Evolutionary conservation across 1,140 invertebrate species (phyloP).

Genomic region (Sitodiplosis mosellana): DNA sequence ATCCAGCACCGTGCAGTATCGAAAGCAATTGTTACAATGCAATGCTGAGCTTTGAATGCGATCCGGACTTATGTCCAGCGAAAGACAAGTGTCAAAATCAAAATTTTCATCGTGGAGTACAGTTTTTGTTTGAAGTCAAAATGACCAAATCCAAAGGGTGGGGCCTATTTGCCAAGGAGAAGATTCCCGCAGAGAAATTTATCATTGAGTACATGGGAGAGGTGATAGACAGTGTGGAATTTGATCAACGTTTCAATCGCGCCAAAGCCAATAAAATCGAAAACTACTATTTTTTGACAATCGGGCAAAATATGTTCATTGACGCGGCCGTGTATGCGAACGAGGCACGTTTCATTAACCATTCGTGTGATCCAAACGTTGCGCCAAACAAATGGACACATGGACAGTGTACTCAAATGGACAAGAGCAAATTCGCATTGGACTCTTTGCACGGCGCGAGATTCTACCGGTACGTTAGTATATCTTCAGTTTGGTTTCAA

Average conservation of each 20-base stretch:
- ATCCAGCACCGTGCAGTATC: slow-evolving; percentile 56
- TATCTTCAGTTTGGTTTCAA: too few relatives aligned
- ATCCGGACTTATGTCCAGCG: slow-evolving; percentile 58
- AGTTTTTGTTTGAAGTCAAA: slow-evolving; percentile 57
- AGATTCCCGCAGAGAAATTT: slow-evolving; percentile 65
- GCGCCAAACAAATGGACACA: slow-evolving; percentile 90
- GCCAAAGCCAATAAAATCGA: slow-evolving; percentile 71
- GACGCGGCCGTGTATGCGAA: slow-evolving; percentile 92
- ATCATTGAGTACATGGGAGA: slow-evolving; percentile 95
- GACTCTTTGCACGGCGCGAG: slow-evolving; percentile 67
- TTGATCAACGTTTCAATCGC: slow-evolving; percentile 52
- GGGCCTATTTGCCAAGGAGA: slow-evolving; percentile 58
- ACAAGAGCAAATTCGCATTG: slow-evolving; percentile 37
- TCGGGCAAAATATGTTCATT: slow-evolving; percentile 78
- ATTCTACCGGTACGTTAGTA: slow-evolving; percentile 35
- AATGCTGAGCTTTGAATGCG: slow-evolving; percentile 77
- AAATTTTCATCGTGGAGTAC: slow-evolving; percentile 62
- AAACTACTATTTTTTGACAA: slow-evolving; percentile 87
- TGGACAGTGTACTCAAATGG: slow-evolving; percentile 81
- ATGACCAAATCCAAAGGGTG: slow-evolving; percentile 66
- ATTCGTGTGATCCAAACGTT: slow-evolving; percentile 90
- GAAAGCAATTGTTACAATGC: slow-evolving; percentile 76
- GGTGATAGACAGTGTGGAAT: slow-evolving; percentile 82
- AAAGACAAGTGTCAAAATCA: slow-evolving; percentile 73
- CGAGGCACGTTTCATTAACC: slow-evolving; percentile 66